A percentile compares a stretch with the other conserved stretches of the same genome.
Conservation (phyloP, 2,888 invertebrate genomes). For the Eudemis profundana region DNA sequence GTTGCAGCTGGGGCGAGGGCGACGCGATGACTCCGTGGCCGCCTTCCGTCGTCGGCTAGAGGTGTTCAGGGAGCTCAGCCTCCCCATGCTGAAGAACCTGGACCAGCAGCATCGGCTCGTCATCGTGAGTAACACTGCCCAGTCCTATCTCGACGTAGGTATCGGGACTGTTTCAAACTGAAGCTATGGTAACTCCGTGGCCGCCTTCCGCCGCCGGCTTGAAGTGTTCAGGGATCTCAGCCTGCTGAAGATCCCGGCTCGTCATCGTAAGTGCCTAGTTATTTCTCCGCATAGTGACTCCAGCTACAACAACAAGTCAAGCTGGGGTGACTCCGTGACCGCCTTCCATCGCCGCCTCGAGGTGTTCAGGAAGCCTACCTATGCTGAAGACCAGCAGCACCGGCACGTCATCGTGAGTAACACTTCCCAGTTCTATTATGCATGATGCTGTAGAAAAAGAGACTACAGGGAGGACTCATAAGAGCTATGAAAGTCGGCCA, state of each 20-base stretch:
- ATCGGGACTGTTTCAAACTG: too few relatives aligned
- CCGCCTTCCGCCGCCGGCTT: too few relatives aligned
- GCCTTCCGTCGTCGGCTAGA: slow-evolving; percentile 93
- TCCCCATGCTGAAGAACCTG: slow-evolving; percentile 94
- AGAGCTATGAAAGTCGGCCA: too few relatives aligned
- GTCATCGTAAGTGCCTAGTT: background rate
- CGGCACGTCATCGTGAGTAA: background rate
- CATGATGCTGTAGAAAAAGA: too few relatives aligned
- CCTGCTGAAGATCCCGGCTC: background rate
- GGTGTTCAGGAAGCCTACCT: background rate
- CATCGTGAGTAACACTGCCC: slow-evolving; percentile 87
- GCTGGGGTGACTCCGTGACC: too few relatives aligned
- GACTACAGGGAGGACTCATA: too few relatives aligned
- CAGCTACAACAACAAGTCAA: too few relatives aligned
- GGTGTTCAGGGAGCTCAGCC: slow-evolving; percentile 93
- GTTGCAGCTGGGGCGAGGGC: slow-evolving; percentile 92
- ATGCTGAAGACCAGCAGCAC: background rate
- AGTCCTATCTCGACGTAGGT: too few relatives aligned
- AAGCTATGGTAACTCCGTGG: too few relatives aligned
- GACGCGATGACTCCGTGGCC: slow-evolving; percentile 94
- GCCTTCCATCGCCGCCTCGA: too few relatives aligned
- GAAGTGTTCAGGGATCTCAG: background rate
- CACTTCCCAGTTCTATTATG: too few relatives aligned
- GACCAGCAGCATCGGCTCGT: slow-evolving; percentile 93
- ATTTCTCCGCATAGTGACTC: too few relatives aligned